phyloP scores from a whole-genome alignment of 1,140 invertebrate genomes.

The Neomicropteryx cornuta region DNA sequence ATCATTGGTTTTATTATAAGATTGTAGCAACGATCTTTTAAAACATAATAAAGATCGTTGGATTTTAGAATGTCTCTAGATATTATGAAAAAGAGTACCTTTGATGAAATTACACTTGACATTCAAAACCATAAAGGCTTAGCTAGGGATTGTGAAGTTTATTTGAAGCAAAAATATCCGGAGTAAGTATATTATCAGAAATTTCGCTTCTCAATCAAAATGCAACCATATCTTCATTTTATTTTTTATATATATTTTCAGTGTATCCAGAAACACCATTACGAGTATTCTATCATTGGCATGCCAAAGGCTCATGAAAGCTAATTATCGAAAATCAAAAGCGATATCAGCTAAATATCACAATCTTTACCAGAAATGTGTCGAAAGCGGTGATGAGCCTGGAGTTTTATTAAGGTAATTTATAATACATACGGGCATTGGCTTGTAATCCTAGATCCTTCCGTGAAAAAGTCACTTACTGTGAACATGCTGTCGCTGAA shows the following conservation, averaged over 20 bases:
- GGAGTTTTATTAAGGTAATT: slow-evolving; percentile 46
- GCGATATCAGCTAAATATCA: slow-evolving; percentile 20
- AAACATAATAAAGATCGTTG: no score
- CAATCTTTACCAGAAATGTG: slow-evolving; percentile 18
- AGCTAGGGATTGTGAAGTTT: slow-evolving; percentile 19
- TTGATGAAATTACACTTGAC: no score
- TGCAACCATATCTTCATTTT: neutral
- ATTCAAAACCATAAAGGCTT: slow-evolving; percentile 22
- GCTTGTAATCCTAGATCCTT: no score
- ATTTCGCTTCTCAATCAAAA: neutral
- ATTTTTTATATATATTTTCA: slow-evolving; percentile 4
- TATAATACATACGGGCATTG: no score
- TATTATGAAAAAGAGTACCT: no score
- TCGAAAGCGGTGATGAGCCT: slow-evolving; percentile 24
- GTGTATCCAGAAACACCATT: slow-evolving; percentile 30
- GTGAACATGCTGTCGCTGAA: no score
- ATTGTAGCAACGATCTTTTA: no score
- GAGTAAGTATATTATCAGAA: slow-evolving; percentile 14
- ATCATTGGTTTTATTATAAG: no score
- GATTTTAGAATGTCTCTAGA: no score
- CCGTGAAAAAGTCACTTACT: no score
- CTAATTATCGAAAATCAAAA: slow-evolving; percentile 21
- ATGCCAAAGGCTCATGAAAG: slow-evolving; percentile 34
- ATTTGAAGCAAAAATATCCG: slow-evolving; percentile 23
- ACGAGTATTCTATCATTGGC: slow-evolving; percentile 37